A percentile compares a stretch with the other conserved stretches of the same genome.
These are phyloP conservation scores for Acleris emargana DNA, from an alignment of 2,888 invertebrate genomes.

Conservation along the genomic window DNA sequence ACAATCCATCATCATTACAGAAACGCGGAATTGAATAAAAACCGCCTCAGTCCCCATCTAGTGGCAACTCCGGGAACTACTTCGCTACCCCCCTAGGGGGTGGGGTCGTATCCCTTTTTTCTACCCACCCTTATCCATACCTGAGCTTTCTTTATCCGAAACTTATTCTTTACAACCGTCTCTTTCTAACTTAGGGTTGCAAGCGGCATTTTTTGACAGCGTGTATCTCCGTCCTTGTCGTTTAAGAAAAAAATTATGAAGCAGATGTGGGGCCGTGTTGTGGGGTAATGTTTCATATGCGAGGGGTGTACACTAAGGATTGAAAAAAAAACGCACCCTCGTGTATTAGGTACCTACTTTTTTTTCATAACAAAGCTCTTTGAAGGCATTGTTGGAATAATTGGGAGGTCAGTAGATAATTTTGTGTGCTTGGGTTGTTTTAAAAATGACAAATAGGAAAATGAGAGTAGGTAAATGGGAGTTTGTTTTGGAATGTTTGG, in stretches of 20 bases:
- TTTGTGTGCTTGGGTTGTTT: conserved; percentile 41
- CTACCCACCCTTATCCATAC: conserved; percentile 82
- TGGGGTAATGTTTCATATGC: conserved; percentile 80
- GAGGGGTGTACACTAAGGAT: conserved; percentile 72
- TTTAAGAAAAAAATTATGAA: conserved; percentile 81
- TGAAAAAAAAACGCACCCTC: conserved; percentile 76
- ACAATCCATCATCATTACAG: conserved; percentile 83
- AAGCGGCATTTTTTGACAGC: conserved; percentile 45
- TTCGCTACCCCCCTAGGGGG: conserved; percentile 56
- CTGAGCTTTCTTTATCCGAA: conserved; percentile 83
- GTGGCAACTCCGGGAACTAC: conserved; percentile 68
- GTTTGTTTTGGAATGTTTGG: no score
- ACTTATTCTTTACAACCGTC: conserved; percentile 76
- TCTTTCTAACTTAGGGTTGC: conserved; percentile 51
- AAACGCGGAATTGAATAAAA: conserved; percentile 82
- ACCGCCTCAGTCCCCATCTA: conserved; percentile 76
- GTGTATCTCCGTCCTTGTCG: conserved; percentile 54
- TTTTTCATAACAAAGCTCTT: conserved; percentile 81
- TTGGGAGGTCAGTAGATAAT: conserved; percentile 65
- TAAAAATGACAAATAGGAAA: conserved; percentile 14
- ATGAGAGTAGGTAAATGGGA: neutral
- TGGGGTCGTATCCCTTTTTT: conserved; percentile 79
- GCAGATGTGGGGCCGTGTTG: conserved; percentile 72
- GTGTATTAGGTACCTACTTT: conserved; percentile 73
- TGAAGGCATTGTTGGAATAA: conserved; percentile 61